Conservation (phyloP, 2,797 vertebrate genomes). For the Rhinogobio ventralis region DNA sequence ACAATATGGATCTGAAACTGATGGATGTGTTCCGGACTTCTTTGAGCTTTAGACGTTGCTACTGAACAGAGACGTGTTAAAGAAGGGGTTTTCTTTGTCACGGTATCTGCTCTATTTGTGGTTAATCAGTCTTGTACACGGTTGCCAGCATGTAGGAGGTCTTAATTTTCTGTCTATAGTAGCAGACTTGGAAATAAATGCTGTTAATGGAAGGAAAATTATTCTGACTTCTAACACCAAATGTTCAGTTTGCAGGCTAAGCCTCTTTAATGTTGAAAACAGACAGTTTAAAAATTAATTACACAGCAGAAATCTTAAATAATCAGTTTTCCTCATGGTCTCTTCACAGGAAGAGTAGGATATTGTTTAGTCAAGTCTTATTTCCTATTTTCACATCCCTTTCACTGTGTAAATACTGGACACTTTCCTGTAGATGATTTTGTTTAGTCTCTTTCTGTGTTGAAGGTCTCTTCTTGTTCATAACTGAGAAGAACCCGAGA, state of each 20-base stretch:
- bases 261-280: slow-evolving; percentile 35
- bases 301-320: slow-evolving; percentile 24
- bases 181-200: slow-evolving; percentile 4
- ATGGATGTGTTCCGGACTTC: slow-evolving; percentile 62
- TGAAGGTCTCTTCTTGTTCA: slow-evolving; percentile 21
- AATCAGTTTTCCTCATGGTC: slow-evolving; percentile 17
- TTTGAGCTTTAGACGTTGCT: slow-evolving; percentile 49
- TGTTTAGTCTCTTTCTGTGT: slow-evolving; percentile 61
- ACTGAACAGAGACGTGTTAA: slow-evolving; percentile 47
- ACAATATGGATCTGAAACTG: slow-evolving; percentile 57
- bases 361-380: slow-evolving; percentile 42
- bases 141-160: slow-evolving; percentile 31
- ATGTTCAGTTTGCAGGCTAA: not conserved
- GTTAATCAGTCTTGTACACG: slow-evolving; percentile 47
- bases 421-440: slow-evolving; percentile 55
- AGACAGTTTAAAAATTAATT: slow-evolving; percentile 1
- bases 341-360: not conserved
- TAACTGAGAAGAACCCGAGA: slow-evolving; percentile 15
- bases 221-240: slow-evolving; percentile 12
- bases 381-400: slow-evolving; percentile 58
- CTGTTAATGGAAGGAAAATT: slow-evolving; percentile 8
- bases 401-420: slow-evolving; percentile 37
- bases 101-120: slow-evolving; percentile 25
- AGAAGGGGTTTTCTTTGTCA: slow-evolving; percentile 53
- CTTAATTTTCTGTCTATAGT: slow-evolving; percentile 11